Percentiles rank a stretch among this genome's conserved stretches.
phyloP scores from a whole-genome alignment of 2,113 vertebrate species.

The Triplophysa dalaica region DNA sequence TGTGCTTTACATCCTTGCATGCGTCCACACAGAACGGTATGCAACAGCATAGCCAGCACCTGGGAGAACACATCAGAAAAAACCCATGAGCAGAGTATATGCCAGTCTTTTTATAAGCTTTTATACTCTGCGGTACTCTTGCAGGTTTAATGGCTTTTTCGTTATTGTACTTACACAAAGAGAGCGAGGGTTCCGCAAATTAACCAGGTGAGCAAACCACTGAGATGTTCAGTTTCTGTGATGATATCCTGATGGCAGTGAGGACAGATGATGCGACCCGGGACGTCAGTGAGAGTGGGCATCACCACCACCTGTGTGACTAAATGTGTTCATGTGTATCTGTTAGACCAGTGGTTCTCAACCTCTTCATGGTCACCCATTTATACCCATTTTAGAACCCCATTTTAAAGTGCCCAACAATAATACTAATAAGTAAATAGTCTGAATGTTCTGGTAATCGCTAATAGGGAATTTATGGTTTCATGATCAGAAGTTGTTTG shows the following conservation, averaged over 20 bases:
- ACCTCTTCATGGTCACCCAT: too few relatives aligned
- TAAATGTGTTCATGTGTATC: background rate
- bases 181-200: background rate
- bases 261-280: constrained; percentile 3
- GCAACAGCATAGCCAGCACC: constrained; percentile 22
- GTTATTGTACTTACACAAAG: background rate
- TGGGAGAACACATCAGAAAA: constrained; percentile 11
- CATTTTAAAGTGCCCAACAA: too few relatives aligned
- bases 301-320: background rate
- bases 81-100: background rate
- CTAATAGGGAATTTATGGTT: too few relatives aligned
- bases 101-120: too few relatives aligned
- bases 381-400: too few relatives aligned
- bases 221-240: background rate
- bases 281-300: background rate
- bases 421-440: too few relatives aligned
- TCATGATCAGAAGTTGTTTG: too few relatives aligned
- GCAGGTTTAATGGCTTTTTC: background rate
- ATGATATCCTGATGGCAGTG: background rate
- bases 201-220: constrained; percentile 16
- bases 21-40: constrained; percentile 6
- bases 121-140: background rate
- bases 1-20: constrained; percentile 22
- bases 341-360: background rate
- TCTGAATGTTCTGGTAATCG: too few relatives aligned